Base-by-base conservation (phyloP, 2,113 vertebrate species). In the Gadus macrocephalus region DNA sequence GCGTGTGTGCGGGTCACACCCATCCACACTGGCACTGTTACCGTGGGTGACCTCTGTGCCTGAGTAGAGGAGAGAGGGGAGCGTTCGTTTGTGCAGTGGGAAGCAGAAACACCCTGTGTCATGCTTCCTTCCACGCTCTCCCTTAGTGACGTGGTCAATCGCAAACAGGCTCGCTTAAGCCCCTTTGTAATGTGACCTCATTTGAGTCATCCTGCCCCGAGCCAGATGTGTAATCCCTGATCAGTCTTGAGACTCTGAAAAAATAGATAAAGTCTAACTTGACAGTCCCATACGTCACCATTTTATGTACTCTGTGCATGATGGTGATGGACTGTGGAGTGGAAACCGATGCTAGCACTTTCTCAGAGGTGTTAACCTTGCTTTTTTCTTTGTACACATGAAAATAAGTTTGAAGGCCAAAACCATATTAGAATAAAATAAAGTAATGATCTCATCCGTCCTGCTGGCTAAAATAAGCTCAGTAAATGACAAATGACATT, bases 41-140 rank as follows among this genome's bases (percentile, higher is more conserved):
- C 78, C 77, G 70, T 61, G 73, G 15, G 68, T 71, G 38, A 84
- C 78, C 78, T 79, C 61, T 72, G 68, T 73, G 68, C 64, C 72
- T 27, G 62, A 49, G 2, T 27, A 67, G 67, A 72, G 81, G 82
- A 83, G 84, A 82, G 0, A 75, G 27, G 60, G 58, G 49, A 53
- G 72, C 42, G 19, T 85, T 67, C 79, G 38, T 56, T 60, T 17
- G 17, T n/a, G 7, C n/a, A 22, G 20, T 1, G 35, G 62, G 27
- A 81, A 69, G 60, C 27, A 15, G 67, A 70, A 75, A 64, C 14
- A 69, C 61, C 27, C 56, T 62, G 35, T 20, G 22, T 62, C 8
- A 25, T 9, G 27, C 69, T 62, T 72, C 74, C 70, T 75, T 53
- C 55, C 63, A 42, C 56, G 27, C 4, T 58, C 53, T 62, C 15